Conservation (phyloP, 1,140 invertebrate species). For the Acromyrmex echinatior region DNA sequence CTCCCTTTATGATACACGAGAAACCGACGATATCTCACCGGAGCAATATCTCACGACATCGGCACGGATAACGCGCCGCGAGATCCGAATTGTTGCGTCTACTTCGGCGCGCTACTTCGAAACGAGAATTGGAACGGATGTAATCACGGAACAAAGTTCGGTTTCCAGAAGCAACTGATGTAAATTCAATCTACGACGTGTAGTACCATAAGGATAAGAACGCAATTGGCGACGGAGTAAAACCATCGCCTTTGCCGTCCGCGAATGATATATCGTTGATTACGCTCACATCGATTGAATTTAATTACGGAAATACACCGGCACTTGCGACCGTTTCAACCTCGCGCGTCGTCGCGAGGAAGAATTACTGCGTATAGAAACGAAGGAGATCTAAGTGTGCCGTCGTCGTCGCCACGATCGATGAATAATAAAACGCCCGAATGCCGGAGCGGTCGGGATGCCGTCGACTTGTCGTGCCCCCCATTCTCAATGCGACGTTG, state of each 20-base stretch:
- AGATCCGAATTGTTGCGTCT: not conserved
- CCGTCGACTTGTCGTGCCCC: conserved; percentile 35
- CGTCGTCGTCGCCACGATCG: conserved; percentile 15
- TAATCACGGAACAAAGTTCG: conserved; percentile 9
- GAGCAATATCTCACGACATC: conserved; percentile 67
- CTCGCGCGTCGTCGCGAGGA: not conserved
- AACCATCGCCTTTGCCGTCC: not conserved
- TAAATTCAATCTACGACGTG: conserved; percentile 20
- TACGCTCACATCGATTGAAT: conserved; percentile 5
- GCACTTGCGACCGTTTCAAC: not conserved
- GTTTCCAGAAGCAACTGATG: not conserved
- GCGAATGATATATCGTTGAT: conserved; percentile 18
- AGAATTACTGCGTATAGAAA: conserved; percentile 17
- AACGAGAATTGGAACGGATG: not conserved
- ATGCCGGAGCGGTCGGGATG: conserved; percentile 1
- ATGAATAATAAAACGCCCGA: conserved; percentile 65
- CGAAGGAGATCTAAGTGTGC: conserved; percentile 17
- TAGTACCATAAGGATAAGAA: not conserved
- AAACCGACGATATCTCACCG: conserved; percentile 19
- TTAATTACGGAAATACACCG: conserved; percentile 32
- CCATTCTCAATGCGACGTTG: conserved; percentile 67
- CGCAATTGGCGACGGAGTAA: not conserved
- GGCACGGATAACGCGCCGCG: conserved; percentile 30
- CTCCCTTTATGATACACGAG: not conserved
- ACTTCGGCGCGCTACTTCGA: no score